Evolutionary conservation across 2,888 invertebrate species (phyloP).

Genomic region (Philereme vetulata): DNA sequence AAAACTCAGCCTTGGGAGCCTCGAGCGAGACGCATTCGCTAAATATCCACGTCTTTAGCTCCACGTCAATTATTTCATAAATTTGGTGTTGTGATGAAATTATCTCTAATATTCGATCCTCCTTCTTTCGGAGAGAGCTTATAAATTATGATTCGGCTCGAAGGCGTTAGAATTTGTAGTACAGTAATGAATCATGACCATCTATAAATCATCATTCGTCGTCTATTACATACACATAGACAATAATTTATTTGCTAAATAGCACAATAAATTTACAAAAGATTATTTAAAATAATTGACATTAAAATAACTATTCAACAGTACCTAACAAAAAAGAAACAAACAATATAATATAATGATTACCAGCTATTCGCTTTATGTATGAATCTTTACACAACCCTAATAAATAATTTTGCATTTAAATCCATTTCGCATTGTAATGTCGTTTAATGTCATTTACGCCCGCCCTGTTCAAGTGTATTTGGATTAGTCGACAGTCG

Average conservation of each 20-base stretch:
- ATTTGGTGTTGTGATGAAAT: constrained; percentile 5
- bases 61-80: constrained; percentile 25
- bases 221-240: too few relatives aligned
- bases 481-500: constrained; percentile 58
- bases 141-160: neutral
- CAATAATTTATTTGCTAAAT: too few relatives aligned
- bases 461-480: constrained; percentile 44
- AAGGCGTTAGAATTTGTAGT: neutral
- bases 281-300: too few relatives aligned
- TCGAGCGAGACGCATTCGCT: constrained; percentile 35
- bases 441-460: constrained; percentile 44
- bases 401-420: constrained; percentile 40
- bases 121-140: neutral
- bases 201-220: too few relatives aligned
- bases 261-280: too few relatives aligned
- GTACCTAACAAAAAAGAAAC: too few relatives aligned
- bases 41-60: constrained; percentile 30
- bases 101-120: constrained; percentile 17
- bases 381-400: neutral
- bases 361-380: neutral
- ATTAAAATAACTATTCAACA: too few relatives aligned
- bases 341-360: too few relatives aligned
- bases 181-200: neutral
- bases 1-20: constrained; percentile 41
- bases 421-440: constrained; percentile 40